phyloP scores from a whole-genome alignment of 2,888 invertebrate species.

The Euclidia mi region DNA sequence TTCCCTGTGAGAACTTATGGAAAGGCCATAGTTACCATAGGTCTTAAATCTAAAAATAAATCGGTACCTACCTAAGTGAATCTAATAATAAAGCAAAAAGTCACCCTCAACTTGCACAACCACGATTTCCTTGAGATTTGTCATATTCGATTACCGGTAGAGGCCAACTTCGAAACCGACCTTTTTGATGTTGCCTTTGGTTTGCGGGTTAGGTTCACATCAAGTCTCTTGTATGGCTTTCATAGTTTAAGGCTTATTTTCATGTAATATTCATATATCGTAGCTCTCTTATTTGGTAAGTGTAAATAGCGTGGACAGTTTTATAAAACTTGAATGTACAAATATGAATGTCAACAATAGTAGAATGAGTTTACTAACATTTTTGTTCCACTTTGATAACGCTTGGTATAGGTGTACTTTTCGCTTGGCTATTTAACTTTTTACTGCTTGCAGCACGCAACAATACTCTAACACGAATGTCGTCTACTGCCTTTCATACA shows the following conservation, averaged over 20 bases:
- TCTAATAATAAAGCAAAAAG: too few species aligned
- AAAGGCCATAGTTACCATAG: too few species aligned
- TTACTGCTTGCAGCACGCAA: slow-evolving; percentile 71
- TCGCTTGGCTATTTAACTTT: slow-evolving; percentile 63
- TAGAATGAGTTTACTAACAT: slow-evolving; percentile 48
- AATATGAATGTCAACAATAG: slow-evolving; percentile 26
- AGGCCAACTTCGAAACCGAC: slow-evolving; percentile 2
- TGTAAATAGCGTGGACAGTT: too few species aligned
- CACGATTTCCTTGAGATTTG: too few species aligned
- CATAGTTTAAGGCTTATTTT: background rate
- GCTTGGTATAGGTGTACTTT: slow-evolving; percentile 63
- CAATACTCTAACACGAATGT: slow-evolving; percentile 66
- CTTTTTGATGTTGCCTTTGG: background rate
- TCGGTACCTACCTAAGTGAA: too few species aligned
- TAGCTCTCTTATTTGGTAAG: too few species aligned
- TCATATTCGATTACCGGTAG: background rate
- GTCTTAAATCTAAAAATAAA: too few species aligned
- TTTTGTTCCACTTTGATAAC: slow-evolving; percentile 72
- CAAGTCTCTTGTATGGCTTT: background rate
- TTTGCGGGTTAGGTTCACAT: background rate
- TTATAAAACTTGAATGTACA: slow-evolving; percentile 5
- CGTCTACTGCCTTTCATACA: slow-evolving; percentile 37
- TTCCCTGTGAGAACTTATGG: too few species aligned
- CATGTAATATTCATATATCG: too few species aligned
- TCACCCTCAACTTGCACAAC: too few species aligned